phyloP scores from a whole-genome alignment of 2,888 invertebrate genomes.

The Onthophagus sagittarius region DNA sequence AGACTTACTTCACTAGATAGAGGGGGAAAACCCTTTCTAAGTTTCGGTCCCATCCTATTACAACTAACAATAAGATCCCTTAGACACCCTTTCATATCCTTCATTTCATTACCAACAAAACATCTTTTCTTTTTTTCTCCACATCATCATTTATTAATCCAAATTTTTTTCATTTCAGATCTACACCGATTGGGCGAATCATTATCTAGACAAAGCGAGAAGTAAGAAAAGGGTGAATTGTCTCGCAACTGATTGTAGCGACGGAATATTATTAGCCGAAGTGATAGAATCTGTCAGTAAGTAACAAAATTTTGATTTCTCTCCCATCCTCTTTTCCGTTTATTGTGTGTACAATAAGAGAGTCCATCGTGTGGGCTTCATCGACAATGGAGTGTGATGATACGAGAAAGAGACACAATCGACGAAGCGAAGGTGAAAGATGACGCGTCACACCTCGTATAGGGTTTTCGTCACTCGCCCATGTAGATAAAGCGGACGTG shows the following conservation, averaged over 20 bases:
- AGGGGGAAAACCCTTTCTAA: background rate
- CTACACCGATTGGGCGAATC: constrained; percentile 98
- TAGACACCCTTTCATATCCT: too few species aligned
- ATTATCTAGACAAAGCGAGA: constrained; percentile 89
- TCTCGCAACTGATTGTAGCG: constrained; percentile 86
- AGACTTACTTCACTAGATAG: background rate
- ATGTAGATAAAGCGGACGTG: background rate
- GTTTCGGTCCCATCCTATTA: background rate
- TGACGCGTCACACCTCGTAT: background rate
- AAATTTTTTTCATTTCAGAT: constrained; percentile 63
- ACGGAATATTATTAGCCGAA: constrained; percentile 88
- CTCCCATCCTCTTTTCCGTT: background rate
- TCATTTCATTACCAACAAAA: too few species aligned
- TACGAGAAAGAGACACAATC: background rate
- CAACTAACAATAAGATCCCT: too few species aligned
- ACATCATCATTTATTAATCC: background rate
- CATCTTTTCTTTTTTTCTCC: background rate
- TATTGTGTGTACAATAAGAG: too few species aligned
- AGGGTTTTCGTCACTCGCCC: background rate
- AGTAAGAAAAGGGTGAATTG: constrained; percentile 77
- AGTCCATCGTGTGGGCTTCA: background rate
- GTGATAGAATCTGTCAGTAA: constrained; percentile 93
- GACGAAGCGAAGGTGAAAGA: background rate
- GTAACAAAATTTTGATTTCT: constrained; percentile 42
- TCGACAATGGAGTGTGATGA: background rate